Evolutionary conservation across 2,888 invertebrate genomes (phyloP).

Genomic region (Axea sp.): DNA sequence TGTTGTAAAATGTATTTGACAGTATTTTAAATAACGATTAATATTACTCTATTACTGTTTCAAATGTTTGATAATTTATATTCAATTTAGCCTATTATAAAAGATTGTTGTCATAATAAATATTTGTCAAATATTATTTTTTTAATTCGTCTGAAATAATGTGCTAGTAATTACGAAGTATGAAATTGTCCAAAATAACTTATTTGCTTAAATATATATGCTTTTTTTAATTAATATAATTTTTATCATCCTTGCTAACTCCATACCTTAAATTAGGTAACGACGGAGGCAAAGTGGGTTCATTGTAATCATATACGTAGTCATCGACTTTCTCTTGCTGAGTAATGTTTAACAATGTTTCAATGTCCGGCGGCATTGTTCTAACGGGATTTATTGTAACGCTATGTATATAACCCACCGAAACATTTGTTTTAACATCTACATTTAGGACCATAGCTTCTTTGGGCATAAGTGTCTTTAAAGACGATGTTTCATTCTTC

Average conservation of each 20-base stretch:
- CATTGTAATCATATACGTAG: conserved; percentile 86
- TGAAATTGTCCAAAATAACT: too few species aligned
- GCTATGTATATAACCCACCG: conserved; percentile 79
- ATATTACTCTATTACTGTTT: too few species aligned
- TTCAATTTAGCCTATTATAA: too few species aligned
- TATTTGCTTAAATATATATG: too few species aligned
- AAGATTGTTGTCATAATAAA: too few species aligned
- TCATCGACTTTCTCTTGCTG: conserved; percentile 81
- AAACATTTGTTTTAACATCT: conserved; percentile 80
- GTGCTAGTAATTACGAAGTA: too few species aligned
- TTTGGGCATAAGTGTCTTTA: conserved; percentile 78
- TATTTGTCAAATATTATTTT: too few species aligned
- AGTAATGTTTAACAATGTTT: conserved; percentile 80
- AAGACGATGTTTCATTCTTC: conserved; percentile 65
- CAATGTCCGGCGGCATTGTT: conserved; percentile 78
- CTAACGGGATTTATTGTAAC: conserved; percentile 78
- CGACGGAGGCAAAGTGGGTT: conserved; percentile 89
- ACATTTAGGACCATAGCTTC: conserved; percentile 82
- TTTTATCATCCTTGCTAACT: not conserved
- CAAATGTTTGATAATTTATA: too few species aligned
- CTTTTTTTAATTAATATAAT: not conserved
- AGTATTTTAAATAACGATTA: too few species aligned
- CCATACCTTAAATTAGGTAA: conserved; percentile 88
- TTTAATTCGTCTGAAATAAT: too few species aligned
- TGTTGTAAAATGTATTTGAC: too few species aligned